Evolutionary conservation across 2,888 invertebrate genomes (phyloP).

Genomic region (Coelopa pilipes): DNA sequence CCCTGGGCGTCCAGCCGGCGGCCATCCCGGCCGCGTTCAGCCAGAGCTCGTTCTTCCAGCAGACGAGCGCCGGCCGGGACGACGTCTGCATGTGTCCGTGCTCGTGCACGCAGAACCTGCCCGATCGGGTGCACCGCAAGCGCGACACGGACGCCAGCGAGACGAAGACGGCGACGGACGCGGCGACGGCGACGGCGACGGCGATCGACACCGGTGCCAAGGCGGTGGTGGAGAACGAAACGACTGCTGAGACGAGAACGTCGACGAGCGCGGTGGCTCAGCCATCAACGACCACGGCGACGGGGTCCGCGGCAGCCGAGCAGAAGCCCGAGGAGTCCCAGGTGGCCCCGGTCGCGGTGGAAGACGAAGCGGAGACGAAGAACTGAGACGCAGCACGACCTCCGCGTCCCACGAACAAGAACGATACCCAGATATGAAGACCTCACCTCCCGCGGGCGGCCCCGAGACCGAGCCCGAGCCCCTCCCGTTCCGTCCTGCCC

Average conservation of each 20-base stretch:
- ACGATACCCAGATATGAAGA: no score
- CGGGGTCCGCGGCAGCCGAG: slow-evolving; percentile 15
- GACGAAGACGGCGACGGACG: slow-evolving; percentile 31
- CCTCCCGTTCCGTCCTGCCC: no score
- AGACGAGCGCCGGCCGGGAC: slow-evolving; percentile 31
- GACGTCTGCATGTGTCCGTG: slow-evolving; percentile 66
- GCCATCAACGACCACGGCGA: slow-evolving; percentile 29
- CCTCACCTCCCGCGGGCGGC: no score
- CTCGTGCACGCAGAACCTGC: slow-evolving; percentile 63
- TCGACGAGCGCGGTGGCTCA: slow-evolving; percentile 32
- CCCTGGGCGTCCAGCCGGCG: slow-evolving; percentile 61
- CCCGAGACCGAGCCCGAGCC: no score
- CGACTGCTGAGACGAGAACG: slow-evolving; percentile 37
- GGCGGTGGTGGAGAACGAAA: slow-evolving; percentile 28
- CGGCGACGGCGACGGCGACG: not conserved
- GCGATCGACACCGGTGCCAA: not conserved
- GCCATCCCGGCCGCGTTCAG: slow-evolving; percentile 56
- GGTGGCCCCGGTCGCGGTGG: slow-evolving; percentile 25
- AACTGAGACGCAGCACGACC: no score
- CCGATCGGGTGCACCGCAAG: slow-evolving; percentile 54
- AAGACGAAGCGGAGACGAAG: slow-evolving; percentile 34
- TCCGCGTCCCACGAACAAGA: no score
- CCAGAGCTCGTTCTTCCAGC: slow-evolving; percentile 54
- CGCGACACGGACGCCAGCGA: slow-evolving; percentile 46
- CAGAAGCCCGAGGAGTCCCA: not conserved